These are phyloP conservation scores for Acleris holmiana DNA, from an alignment of 2,888 invertebrate species.

Conservation along the genomic window DNA sequence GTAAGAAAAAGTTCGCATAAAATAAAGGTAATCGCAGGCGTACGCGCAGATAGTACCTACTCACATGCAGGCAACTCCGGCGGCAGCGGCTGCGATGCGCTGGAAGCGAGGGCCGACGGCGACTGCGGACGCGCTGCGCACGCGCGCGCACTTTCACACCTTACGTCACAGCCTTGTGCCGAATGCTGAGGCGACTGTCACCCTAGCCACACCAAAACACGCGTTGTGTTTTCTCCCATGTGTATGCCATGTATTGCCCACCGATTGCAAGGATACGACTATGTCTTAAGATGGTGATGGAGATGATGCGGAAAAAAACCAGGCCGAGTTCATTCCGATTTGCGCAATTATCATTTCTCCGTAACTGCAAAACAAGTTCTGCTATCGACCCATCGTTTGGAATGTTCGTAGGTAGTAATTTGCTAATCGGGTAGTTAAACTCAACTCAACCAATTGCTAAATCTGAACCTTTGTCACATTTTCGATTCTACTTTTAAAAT, in stretches of 20 bases:
- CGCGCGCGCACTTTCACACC: slow-evolving; percentile 67
- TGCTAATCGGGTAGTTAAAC: no score
- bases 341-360: no score
- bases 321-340: no score
- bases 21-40: slow-evolving; percentile 25
- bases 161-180: slow-evolving; percentile 73
- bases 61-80: slow-evolving; percentile 46
- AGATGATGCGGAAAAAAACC: neutral
- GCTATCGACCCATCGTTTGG: no score
- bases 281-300: no score
- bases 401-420: no score
- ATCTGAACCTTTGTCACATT: no score
- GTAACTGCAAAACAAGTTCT: no score
- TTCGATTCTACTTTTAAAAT: no score
- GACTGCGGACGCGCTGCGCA: slow-evolving; percentile 46
- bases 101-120: slow-evolving; percentile 42
- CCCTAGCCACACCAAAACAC: slow-evolving; percentile 15
- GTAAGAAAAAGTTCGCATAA: neutral
- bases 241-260: neutral
- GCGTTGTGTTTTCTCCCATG: neutral
- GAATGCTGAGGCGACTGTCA: slow-evolving; percentile 42
- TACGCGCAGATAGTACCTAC: slow-evolving; percentile 39
- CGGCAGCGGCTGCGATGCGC: slow-evolving; percentile 50
- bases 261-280: no score
- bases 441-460: no score